Conservation (phyloP, 2,888 invertebrate genomes). For the Tetragonula carbonaria region DNA sequence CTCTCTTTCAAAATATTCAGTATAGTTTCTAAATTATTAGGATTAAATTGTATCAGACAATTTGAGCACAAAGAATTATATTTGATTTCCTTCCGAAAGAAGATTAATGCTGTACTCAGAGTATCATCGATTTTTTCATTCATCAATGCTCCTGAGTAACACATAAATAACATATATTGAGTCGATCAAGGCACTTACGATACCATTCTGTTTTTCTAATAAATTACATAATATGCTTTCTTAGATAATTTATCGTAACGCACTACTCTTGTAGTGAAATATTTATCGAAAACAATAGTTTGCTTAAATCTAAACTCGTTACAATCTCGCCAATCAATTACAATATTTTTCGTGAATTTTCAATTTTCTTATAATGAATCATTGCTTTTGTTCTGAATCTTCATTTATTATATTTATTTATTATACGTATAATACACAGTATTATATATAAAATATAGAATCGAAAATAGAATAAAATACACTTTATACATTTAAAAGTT, state of each 20-base stretch:
- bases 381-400: constrained; percentile 6
- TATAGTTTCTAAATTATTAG: background rate
- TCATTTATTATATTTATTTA: background rate
- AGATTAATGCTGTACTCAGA: constrained; percentile 25
- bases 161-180: constrained; percentile 28
- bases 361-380: background rate
- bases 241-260: constrained; percentile 2
- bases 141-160: constrained; percentile 15
- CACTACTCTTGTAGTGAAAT: background rate
- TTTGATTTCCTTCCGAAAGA: constrained; percentile 20
- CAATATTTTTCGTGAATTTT: constrained; percentile 8
- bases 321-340: constrained; percentile 1
- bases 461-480: constrained; percentile 62
- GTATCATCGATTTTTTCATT: constrained; percentile 9
- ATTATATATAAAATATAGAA: constrained; percentile 55
- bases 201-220: constrained; percentile 15
- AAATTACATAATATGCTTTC: constrained; percentile 32
- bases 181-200: constrained; percentile 57
- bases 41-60: background rate
- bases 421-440: constrained; percentile 17
- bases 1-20: background rate
- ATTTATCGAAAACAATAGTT: background rate
- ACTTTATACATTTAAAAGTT: constrained; percentile 45
- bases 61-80: constrained; percentile 32
- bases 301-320: background rate